Base-by-base conservation (phyloP, 2,797 vertebrate species). In the Betta splendens region DNA sequence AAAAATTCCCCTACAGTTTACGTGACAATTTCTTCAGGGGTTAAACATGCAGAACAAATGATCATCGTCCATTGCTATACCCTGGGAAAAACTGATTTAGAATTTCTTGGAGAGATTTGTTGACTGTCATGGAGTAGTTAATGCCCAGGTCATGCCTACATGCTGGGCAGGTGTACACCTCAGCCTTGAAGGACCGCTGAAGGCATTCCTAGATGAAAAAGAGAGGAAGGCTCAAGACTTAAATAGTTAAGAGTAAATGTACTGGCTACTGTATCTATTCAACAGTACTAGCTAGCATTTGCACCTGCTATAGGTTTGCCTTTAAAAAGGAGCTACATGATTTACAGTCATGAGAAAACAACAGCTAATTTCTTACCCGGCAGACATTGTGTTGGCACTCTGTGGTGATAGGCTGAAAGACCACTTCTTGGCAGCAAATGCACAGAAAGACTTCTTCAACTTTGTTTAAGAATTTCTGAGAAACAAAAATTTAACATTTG, bases 141-240 rank as follows among this genome's bases (percentile, higher is more conserved):
- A 93, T 96, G 71, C 96, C 98, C 52, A 99, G 88, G 45, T 99
- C 96, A 0, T 94, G 89, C 70, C 98, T 92, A 64, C 98, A 99
- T 52, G 97, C 95, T 0, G 98, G 98, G 69, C 98, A 99, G 64
- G 94, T 96, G 90, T 95, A 96, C 35, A 99, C 98, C 0, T 95
- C 92, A 0, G 98, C 97, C 68, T 83, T 93, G 87, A 99, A 98
- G 18, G 98, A 99, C 16, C 98, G 88, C 77, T 99, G 96, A 74
- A 99, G 92, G 71, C 98, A 99, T 75, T 94, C 94, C 97, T 98
- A n/a, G n/a, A n/a, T n/a, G n/a, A n/a, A n/a, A n/a, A n/a, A n/a
- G n/a, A n/a, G 79, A 3, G 60, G 44, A 9, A n/a, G n/a, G n/a
- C n/a, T n/a, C n/a, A n/a, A n/a, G n/a, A n/a, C n/a, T n/a, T n/a